These are phyloP conservation scores for Triplophysa yarkandensis DNA, from an alignment of 2,797 vertebrate genomes.

Conservation along the genomic window DNA sequence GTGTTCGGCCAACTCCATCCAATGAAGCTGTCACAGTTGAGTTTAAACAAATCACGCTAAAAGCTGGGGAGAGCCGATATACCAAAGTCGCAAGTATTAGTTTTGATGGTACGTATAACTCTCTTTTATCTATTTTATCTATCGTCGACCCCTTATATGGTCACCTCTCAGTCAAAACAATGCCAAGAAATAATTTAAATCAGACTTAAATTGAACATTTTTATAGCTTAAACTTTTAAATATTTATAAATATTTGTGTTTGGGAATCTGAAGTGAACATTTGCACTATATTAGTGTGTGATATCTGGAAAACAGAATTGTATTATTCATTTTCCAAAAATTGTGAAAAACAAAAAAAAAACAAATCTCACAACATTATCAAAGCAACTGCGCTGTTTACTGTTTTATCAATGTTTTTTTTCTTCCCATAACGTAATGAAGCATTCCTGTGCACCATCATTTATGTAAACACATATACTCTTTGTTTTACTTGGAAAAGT, in stretches of 20 bases:
- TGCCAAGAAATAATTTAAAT: conserved; percentile 23
- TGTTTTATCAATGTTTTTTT: not conserved
- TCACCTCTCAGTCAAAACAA: not conserved
- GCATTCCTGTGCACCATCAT: not conserved
- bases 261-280: not conserved
- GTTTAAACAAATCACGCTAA: conserved; percentile 94
- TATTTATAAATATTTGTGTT: not conserved
- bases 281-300: not conserved
- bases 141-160: not conserved
- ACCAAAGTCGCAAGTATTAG: conserved; percentile 98
- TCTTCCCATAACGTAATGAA: not conserved
- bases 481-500: conserved; percentile 8
- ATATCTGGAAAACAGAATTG: not conserved
- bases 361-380: not conserved
- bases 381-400: not conserved
- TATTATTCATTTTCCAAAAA: not conserved
- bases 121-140: conserved; percentile 6
- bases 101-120: conserved; percentile 91
- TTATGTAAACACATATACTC: not conserved
- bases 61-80: conserved; percentile 95
- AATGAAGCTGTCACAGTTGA: conserved; percentile 92
- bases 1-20: conserved; percentile 91
- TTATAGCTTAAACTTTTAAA: no score
- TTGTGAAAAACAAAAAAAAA: not conserved
- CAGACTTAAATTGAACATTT: conserved; percentile 1